Percentiles rank a stretch among this genome's conserved stretches.
These are phyloP conservation scores for Ophion costatus DNA, from an alignment of 2,888 invertebrate species.

Conservation along the genomic window DNA sequence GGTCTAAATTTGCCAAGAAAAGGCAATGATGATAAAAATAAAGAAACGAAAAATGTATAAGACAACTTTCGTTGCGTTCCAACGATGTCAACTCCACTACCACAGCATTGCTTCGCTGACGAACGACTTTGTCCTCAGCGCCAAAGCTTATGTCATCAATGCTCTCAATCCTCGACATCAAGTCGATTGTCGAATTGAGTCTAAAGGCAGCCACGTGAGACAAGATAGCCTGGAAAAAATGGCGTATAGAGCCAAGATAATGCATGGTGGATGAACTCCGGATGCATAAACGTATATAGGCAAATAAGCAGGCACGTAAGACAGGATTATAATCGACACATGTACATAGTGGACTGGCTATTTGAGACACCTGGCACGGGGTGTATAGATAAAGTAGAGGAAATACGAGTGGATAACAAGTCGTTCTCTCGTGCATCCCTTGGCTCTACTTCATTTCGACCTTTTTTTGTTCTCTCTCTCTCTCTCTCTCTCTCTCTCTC, in stretches of 20 bases:
- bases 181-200: conserved; percentile 6
- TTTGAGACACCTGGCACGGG: conserved; percentile 78
- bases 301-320: neutral
- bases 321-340: neutral
- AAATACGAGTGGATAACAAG: conserved; percentile 79
- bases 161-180: too few species aligned
- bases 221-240: neutral
- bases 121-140: too few species aligned
- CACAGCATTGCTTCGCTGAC: too few species aligned
- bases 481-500: conserved; percentile 33
- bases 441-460: conserved; percentile 44
- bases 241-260: neutral
- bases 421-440: conserved; percentile 60
- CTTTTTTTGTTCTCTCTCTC: conserved; percentile 32
- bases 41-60: too few species aligned
- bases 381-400: conserved; percentile 73
- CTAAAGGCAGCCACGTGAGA: neutral
- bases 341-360: conserved; percentile 39
- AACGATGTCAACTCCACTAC: too few species aligned
- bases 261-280: conserved; percentile 7
- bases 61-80: too few species aligned
- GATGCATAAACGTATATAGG: neutral
- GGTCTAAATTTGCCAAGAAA: too few species aligned
- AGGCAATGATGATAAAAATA: too few species aligned
- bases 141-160: too few species aligned